Evolutionary conservation across 2,888 invertebrate genomes (phyloP).

Genomic region (Petrolisthes manimaculis): DNA sequence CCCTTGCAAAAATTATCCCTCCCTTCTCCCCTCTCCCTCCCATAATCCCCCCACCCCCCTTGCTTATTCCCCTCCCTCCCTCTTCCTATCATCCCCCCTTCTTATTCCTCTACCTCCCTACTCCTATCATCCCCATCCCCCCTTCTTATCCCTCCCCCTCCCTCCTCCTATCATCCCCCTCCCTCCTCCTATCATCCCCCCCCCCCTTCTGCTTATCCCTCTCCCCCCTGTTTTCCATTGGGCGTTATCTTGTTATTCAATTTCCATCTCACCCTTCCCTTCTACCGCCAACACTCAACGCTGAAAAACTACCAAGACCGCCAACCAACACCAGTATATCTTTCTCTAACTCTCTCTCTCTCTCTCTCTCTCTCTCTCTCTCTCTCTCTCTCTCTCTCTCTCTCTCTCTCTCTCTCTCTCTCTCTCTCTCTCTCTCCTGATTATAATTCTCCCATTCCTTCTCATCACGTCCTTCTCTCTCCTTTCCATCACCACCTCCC

Average conservation of each 20-base stretch:
- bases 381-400: not conserved
- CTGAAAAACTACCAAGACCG: too few species aligned
- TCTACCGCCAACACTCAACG: not conserved
- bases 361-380: slow-evolving; percentile 3
- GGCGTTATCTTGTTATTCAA: not conserved
- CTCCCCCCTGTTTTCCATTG: not conserved
- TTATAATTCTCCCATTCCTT: slow-evolving; percentile 6
- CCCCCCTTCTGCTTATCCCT: not conserved
- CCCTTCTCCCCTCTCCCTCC: not conserved
- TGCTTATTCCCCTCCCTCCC: not conserved
- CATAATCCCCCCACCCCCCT: not conserved
- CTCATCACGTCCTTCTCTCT: slow-evolving; percentile 8
- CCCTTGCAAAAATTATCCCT: not conserved
- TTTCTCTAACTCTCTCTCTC: not conserved
- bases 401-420: not conserved
- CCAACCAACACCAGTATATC: not conserved
- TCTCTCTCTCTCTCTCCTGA: not conserved
- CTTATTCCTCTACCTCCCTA: not conserved
- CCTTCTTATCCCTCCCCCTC: not conserved
- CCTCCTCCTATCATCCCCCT: not conserved
- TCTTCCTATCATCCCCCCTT: not conserved
- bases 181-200: not conserved
- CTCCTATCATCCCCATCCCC: not conserved
- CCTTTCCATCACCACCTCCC: not conserved
- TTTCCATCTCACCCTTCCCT: not conserved